Percentiles rank a stretch among this genome's conserved stretches.
These are phyloP conservation scores for Drosophila sechellia DNA, from an alignment of 1,140 invertebrate species.

Conservation along the genomic window DNA sequence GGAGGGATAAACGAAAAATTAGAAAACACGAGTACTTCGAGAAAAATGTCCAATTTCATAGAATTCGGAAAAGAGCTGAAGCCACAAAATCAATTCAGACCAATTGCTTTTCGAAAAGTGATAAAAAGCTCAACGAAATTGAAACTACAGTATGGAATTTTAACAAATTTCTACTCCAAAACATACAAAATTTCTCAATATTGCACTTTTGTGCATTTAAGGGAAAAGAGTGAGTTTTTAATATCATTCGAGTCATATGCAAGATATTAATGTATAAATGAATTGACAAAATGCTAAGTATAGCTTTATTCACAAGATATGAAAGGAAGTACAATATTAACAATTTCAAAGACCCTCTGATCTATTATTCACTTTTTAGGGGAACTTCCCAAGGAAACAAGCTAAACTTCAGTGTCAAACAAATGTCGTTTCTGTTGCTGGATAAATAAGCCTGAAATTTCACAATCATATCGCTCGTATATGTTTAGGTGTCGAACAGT, in stretches of 20 bases:
- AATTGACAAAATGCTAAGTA: no score
- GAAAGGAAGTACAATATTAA: no score
- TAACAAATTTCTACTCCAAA: not conserved
- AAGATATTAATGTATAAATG: no score
- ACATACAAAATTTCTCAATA: no score
- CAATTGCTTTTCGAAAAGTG: not conserved
- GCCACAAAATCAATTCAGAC: slow-evolving; percentile 11
- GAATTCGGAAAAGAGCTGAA: slow-evolving; percentile 2
- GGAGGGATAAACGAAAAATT: slow-evolving; percentile 24
- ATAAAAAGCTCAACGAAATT: not conserved
- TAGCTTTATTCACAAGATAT: no score
- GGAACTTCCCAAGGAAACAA: slow-evolving; percentile 57
- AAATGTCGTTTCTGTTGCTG: slow-evolving; percentile 13
- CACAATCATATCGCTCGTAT: slow-evolving; percentile 52
- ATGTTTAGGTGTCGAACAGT: slow-evolving; percentile 56
- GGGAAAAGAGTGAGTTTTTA: no score
- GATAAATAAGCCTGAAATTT: slow-evolving; percentile 64
- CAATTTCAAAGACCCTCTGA: slow-evolving; percentile 7
- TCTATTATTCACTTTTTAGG: not conserved
- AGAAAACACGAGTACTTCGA: slow-evolving; percentile 47
- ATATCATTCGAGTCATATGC: not conserved
- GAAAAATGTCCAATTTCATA: slow-evolving; percentile 47
- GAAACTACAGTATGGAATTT: not conserved
- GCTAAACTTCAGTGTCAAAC: slow-evolving; percentile 17
- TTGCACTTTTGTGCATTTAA: no score